Percentiles rank a stretch among this genome's conserved stretches.
Conservation (phyloP, 2,888 invertebrate genomes). For the Agriopis leucophaearia region DNA sequence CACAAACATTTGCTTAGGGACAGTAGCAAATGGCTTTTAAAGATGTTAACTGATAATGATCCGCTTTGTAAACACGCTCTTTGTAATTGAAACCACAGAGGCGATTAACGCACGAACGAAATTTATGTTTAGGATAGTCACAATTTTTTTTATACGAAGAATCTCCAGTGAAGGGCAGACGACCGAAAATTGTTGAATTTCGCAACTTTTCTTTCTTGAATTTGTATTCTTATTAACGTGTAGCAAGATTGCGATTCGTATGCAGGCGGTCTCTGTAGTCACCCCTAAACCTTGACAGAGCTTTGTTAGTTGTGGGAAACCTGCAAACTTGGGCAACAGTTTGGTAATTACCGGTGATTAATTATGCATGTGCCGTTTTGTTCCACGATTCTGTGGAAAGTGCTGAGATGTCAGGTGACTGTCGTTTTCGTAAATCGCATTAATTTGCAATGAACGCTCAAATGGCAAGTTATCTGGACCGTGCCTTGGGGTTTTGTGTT, state of each 20-base stretch:
- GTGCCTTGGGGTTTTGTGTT: slow-evolving; percentile 16
- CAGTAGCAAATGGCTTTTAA: slow-evolving; percentile 17
- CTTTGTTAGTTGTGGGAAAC: slow-evolving; percentile 42
- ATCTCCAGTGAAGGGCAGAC: slow-evolving; percentile 32
- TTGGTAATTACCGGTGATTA: slow-evolving; percentile 43
- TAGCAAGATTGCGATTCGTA: slow-evolving; percentile 30
- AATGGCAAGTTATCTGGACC: slow-evolving; percentile 23
- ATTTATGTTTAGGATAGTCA: slow-evolving; percentile 30
- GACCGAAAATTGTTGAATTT: slow-evolving; percentile 32
- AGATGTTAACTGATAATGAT: slow-evolving; percentile 16
- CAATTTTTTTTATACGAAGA: slow-evolving; percentile 31
- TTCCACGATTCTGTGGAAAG: slow-evolving; percentile 19
- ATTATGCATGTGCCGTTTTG: slow-evolving; percentile 41
- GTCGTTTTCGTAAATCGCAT: slow-evolving; percentile 19
- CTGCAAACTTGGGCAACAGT: slow-evolving; percentile 40
- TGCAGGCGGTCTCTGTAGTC: slow-evolving; percentile 22
- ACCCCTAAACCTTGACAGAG: slow-evolving; percentile 46
- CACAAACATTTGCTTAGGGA: slow-evolving; percentile 8
- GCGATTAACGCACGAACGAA: slow-evolving; percentile 24
- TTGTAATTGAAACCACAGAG: slow-evolving; percentile 18
- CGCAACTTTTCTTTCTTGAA: slow-evolving; percentile 6
- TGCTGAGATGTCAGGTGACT: slow-evolving; percentile 31
- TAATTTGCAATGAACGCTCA: slow-evolving; percentile 19
- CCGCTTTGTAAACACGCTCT: slow-evolving; percentile 16
- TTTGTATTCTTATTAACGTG: slow-evolving; percentile 15